Percentiles rank a stretch among this genome's conserved stretches.
Evolutionary conservation across 1,140 invertebrate species (phyloP).

Genomic region (Drosophila rhopaloa): DNA sequence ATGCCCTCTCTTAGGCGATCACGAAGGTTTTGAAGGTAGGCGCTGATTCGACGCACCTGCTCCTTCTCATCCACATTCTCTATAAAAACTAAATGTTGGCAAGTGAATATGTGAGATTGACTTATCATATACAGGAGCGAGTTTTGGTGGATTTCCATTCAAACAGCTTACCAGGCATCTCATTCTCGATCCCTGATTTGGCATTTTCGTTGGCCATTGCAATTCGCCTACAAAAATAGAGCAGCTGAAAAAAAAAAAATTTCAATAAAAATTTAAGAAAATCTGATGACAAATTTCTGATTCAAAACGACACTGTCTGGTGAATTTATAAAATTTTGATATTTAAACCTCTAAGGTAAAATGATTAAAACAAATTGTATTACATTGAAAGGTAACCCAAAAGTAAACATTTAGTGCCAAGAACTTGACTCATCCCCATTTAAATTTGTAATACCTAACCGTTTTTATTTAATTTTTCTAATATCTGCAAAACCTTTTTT

Average conservation of each 20-base stretch:
- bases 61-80: slow-evolving; percentile 19
- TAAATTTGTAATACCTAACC: too few relatives aligned
- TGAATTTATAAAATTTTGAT: background rate
- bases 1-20: slow-evolving; percentile 32
- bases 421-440: too few relatives aligned
- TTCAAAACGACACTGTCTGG: background rate
- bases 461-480: too few relatives aligned
- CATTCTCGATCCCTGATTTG: background rate
- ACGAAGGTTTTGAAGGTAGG: slow-evolving; percentile 49
- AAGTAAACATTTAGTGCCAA: too few relatives aligned
- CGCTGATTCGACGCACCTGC: slow-evolving; percentile 38
- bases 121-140: too few relatives aligned
- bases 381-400: too few relatives aligned
- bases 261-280: background rate
- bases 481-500: too few relatives aligned
- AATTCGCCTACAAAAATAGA: too few relatives aligned
- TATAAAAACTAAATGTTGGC: background rate
- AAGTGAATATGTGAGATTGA: too few relatives aligned
- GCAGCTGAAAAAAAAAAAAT: background rate
- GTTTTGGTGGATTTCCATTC: background rate
- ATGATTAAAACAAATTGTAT: background rate
- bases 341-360: background rate
- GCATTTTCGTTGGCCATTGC: background rate
- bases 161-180: slow-evolving; percentile 6
- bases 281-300: background rate